Base-by-base conservation (phyloP, 2,888 invertebrate species). In the Scaeva pyrastri region DNA sequence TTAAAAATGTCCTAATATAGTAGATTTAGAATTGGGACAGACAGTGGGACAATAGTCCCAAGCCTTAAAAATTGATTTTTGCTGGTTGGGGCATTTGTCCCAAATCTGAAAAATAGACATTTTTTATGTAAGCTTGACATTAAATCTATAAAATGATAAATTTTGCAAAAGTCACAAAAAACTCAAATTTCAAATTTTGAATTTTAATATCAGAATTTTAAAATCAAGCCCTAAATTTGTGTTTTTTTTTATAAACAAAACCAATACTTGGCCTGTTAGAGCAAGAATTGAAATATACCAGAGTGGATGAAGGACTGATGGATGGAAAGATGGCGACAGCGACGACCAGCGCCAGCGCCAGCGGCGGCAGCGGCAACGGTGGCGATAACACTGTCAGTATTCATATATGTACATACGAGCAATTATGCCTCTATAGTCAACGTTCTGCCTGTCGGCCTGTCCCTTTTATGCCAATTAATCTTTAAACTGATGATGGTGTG, bases 381-480 rank as follows among this genome's bases (percentile, higher is more conserved):
- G 39, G 1, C 11, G 12, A 12, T 39, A 12, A 31, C 31, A 31
- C 31, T 31, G 31, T 5, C 31, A 31, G 31, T 31, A 31, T n/a
- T n/a, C n/a, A n/a, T n/a, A n/a, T n/a, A n/a, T n/a, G n/a, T n/a
- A n/a, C n/a, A n/a, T n/a, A n/a, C n/a, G n/a, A n/a, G n/a, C 2
- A 14, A n/a, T n/a, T 58, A 11, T 58, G 14, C 19, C 36, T 16
- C 5, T n/a, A 10, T 16, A 66, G 71, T 41, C 70, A 70, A 19
- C 7, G 1, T 55, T 70, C 74, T 72, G 77, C 23, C 73, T 74
- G 79, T 43, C 75, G 80, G 80, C 36, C 50, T 72, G 80, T 66
- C 85, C 76, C 85, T 80, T 85, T 85, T 56, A 76, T 85, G 85
- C 72, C 76, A 85, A 85, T 80, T 85, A 85, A 85, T 85, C 80